Evolutionary conservation across 23 tunicate genomes (phyloP), one percentile per base, ranked within the genome.

Genomic region (Trididemnum nubilum): DNA sequence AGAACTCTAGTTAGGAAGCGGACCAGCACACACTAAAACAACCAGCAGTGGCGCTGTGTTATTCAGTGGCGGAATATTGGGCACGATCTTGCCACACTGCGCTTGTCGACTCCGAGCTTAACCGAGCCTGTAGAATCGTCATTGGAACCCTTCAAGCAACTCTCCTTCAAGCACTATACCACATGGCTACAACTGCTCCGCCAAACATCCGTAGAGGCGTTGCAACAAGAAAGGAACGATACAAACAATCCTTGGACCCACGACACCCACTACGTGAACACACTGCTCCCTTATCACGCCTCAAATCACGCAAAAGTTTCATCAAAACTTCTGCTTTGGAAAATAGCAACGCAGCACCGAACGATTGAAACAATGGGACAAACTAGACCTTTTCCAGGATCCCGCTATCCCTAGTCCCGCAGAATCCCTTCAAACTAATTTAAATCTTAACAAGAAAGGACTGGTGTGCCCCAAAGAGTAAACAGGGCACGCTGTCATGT

Each of bases 101-200:
- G 4, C 18, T 21, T 5, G 29, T 61, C n/a, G 67, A 61, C 26
- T 32, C 74, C 7, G 38, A 31, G n/a, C 38, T 33, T 30, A 12
- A 33, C 25, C 37, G 33, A 4, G 4, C 74, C 25, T 31, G 37
- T 15, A 21, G 74, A 67, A 67, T 67, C 37, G 33, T 67, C 9
- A 67, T 38, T 3, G 38, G 74, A 7, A 67, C 74, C 25, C 38
- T 67, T 30, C 31, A 67, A 33, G 15, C 74, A 21, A 67, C 74
- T 5, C 74, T 38, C 22, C 74, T 67, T 33, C 7, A 12, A 7
- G 9, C 9, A 4, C 74, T 67, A 3, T 33, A 32, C 18, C 3
- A 15, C 18, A 37, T 67, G 33, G 18, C 38, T n/a, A 9, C 21
- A 30, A 33, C 33, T 4, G 74, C 74, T 12, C 74, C 74, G 4